These are phyloP conservation scores for Hippoglossus hippoglossus DNA, from an alignment of 2,797 vertebrate species.

Conservation along the genomic window DNA sequence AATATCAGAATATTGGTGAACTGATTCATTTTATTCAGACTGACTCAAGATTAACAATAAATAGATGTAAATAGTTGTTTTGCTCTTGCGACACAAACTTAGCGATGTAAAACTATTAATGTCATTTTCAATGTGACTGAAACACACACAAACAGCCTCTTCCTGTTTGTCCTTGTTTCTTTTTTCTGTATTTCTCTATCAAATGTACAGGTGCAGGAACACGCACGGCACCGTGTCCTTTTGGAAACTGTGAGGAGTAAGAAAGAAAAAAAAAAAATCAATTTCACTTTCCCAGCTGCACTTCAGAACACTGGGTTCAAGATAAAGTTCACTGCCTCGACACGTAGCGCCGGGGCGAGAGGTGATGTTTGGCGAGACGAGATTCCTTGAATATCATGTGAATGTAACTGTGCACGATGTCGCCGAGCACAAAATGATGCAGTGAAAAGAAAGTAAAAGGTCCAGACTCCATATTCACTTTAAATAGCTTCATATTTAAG, in stretches of 20 bases:
- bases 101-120: neutral
- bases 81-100: neutral
- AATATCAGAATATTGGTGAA: too few relatives aligned
- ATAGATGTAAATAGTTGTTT: too few relatives aligned
- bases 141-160: neutral
- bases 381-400: too few relatives aligned
- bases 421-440: too few relatives aligned
- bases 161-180: neutral
- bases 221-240: neutral
- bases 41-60: too few relatives aligned
- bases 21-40: too few relatives aligned
- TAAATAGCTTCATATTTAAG: too few relatives aligned
- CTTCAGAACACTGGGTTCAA: conserved; percentile 18
- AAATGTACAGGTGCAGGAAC: neutral
- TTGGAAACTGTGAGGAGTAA: neutral
- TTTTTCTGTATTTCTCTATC: too few relatives aligned
- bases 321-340: conserved; percentile 1
- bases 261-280: neutral
- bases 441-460: too few relatives aligned
- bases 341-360: neutral
- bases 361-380: too few relatives aligned
- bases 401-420: too few relatives aligned
- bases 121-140: neutral
- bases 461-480: too few relatives aligned
- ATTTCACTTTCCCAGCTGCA: conserved; percentile 23